Conservation (phyloP, 1,140 invertebrate genomes). For the Heliconius melpomene region DNA sequence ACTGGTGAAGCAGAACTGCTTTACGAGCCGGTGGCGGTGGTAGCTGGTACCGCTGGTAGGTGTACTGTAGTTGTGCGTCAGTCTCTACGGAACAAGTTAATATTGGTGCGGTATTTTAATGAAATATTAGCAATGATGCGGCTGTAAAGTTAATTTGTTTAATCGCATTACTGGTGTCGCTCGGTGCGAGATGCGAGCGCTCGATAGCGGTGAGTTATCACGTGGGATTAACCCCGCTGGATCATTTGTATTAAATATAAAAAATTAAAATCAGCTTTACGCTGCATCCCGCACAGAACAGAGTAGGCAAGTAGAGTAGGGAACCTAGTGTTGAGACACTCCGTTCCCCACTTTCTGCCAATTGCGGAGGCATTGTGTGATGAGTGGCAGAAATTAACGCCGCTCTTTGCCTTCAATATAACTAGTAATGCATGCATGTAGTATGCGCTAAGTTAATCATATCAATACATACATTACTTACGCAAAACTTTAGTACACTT, state of each 20-base stretch:
- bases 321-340: too few relatives aligned
- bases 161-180: constrained; percentile 20
- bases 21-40: too few relatives aligned
- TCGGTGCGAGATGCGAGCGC: neutral
- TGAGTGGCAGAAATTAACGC: too few relatives aligned
- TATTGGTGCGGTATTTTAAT: constrained; percentile 1
- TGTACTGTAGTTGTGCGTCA: neutral
- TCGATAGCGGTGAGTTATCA: constrained; percentile 14
- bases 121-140: constrained; percentile 14
- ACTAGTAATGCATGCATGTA: constrained; percentile 16
- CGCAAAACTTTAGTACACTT: too few relatives aligned
- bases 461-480: neutral
- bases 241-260: neutral
- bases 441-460: neutral
- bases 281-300: too few relatives aligned
- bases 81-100: neutral
- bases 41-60: too few relatives aligned
- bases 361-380: too few relatives aligned
- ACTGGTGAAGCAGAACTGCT: too few relatives aligned
- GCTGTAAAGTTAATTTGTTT: constrained; percentile 20
- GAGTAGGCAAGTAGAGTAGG: too few relatives aligned
- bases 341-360: too few relatives aligned
- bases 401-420: constrained; percentile 5
- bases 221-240: constrained; percentile 7
- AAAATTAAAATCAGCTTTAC: too few relatives aligned